Evolutionary conservation across 2,113 vertebrate genomes (phyloP).

Genomic region (Sapayoa aenigma): DNA sequence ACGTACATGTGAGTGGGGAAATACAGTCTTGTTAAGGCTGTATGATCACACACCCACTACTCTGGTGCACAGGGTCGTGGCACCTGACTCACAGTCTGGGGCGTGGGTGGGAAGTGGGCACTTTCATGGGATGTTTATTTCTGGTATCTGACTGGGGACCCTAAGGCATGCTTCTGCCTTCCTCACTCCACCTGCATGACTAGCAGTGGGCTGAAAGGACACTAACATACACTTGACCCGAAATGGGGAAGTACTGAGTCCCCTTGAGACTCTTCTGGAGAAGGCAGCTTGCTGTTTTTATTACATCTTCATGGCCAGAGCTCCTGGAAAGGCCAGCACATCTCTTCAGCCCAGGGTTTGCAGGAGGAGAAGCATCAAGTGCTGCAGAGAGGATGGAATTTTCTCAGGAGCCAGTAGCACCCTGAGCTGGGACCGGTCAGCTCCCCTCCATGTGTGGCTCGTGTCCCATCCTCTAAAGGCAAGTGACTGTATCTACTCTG

Average conservation of each 20-base stretch:
- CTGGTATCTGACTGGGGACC: neutral
- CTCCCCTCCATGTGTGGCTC: fast-evolving
- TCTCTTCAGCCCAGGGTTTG: neutral
- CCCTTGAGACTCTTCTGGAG: neutral
- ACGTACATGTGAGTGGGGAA: neutral
- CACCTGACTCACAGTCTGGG: fast-evolving
- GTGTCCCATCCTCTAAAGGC: neutral
- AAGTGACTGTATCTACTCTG: neutral
- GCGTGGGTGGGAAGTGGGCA: fast-evolving
- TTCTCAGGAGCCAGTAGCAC: neutral
- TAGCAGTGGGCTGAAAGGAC: neutral
- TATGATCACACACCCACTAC: neutral
- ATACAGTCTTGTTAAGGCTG: neutral
- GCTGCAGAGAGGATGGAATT: neutral
- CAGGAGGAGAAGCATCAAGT: neutral
- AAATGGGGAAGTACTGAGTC: neutral
- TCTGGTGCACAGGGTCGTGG: fast-evolving
- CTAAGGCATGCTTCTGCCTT: neutral
- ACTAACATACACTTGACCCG: too few species aligned
- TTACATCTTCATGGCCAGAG: neutral
- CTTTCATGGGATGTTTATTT: neutral
- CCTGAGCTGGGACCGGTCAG: neutral
- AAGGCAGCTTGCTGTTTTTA: neutral
- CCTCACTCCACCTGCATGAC: fast-evolving
- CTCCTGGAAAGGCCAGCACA: neutral